These are phyloP conservation scores for Saccostrea cuccullata DNA, from an alignment of 1,140 invertebrate species.

Conservation along the genomic window DNA sequence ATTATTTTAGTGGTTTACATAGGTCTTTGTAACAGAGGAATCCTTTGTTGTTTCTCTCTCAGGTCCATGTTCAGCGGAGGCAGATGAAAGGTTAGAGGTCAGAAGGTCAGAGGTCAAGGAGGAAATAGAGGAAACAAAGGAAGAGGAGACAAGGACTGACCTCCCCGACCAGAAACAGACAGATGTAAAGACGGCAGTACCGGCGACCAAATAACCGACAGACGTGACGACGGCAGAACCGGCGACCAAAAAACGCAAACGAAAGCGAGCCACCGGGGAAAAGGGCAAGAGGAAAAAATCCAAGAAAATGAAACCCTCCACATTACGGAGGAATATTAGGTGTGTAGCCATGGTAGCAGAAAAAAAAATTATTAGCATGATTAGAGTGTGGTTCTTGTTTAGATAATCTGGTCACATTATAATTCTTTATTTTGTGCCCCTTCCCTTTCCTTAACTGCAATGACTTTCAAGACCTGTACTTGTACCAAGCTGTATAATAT, in stretches of 20 bases:
- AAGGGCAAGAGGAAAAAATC: conserved; percentile 56
- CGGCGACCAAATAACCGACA: too few species aligned
- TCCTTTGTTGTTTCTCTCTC: neutral
- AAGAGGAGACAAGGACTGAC: conserved; percentile 17
- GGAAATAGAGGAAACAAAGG: conserved; percentile 49
- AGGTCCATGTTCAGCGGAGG: neutral
- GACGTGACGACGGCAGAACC: conserved; percentile 26
- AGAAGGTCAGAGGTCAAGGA: conserved; percentile 43
- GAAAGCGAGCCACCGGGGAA: conserved; percentile 49
- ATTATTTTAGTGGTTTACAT: neutral
- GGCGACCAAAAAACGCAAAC: conserved; percentile 57
- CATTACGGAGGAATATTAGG: conserved; percentile 72
- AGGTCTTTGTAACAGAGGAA: neutral
- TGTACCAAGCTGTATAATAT: neutral
- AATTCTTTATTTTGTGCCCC: neutral
- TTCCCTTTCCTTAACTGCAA: neutral
- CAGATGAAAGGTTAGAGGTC: too few species aligned
- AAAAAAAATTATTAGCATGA: too few species aligned
- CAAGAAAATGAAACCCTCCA: conserved; percentile 57
- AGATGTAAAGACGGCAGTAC: too few species aligned
- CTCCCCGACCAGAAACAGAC: neutral
- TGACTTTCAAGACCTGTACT: too few species aligned
- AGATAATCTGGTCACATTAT: neutral
- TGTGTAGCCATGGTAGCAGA: conserved; percentile 44
- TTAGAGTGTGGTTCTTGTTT: too few species aligned